A percentile compares a stretch with the other conserved stretches of the same genome.
These are phyloP conservation scores for Oceanodroma tethys DNA, from an alignment of 2,113 vertebrate genomes.

Conservation along the genomic window DNA sequence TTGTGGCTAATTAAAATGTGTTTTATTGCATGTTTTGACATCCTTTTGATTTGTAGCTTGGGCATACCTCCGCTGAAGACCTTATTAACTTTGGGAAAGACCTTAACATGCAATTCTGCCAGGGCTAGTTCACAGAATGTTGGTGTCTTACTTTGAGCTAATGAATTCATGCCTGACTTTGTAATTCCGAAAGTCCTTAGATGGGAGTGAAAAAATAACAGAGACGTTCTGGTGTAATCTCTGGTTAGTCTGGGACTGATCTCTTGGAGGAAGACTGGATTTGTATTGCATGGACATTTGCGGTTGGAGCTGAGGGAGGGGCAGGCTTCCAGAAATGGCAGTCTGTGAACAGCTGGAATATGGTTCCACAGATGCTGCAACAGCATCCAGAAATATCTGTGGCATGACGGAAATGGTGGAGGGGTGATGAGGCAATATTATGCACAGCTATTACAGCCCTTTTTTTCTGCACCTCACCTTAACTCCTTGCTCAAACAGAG, in stretches of 20 bases:
- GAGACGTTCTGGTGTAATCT: background rate
- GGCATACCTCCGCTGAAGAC: background rate
- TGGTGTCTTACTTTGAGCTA: background rate
- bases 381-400: background rate
- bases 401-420: background rate
- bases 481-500: background rate
- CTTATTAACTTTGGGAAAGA: background rate
- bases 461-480: background rate
- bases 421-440: background rate
- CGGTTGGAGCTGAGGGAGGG: background rate
- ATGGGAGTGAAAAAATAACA: background rate
- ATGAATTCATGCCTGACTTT: background rate
- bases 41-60: background rate
- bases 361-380: background rate
- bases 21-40: background rate
- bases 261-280: background rate
- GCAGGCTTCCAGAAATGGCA: background rate
- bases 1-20: background rate
- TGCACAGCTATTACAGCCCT: background rate
- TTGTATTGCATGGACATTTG: background rate
- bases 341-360: slow-evolving; percentile 5
- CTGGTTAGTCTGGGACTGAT: background rate
- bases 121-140: background rate
- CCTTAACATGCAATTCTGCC: background rate
- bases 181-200: background rate